Conservation (phyloP, 1,140 invertebrate genomes). For the Aphaenogaster rudis region DNA sequence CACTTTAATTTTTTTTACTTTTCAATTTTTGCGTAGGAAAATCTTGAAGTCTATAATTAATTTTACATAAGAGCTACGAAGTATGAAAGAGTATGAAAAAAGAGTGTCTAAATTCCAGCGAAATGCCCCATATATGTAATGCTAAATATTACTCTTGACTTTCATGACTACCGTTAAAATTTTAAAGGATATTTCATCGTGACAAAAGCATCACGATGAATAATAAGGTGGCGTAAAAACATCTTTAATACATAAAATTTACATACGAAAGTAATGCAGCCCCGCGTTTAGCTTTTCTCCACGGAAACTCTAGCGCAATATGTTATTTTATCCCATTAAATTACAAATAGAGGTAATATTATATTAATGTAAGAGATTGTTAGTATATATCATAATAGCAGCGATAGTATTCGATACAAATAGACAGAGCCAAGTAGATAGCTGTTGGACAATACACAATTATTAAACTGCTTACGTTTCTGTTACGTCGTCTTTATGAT, state of each 20-base stretch:
- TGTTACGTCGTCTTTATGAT: neutral
- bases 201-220: slow-evolving; percentile 53
- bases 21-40: slow-evolving; percentile 40
- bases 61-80: slow-evolving; percentile 36
- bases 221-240: slow-evolving; percentile 59
- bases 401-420: slow-evolving; percentile 68
- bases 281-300: slow-evolving; percentile 18
- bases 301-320: slow-evolving; percentile 50
- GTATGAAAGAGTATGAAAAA: slow-evolving; percentile 50
- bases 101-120: slow-evolving; percentile 44
- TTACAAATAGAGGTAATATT: slow-evolving; percentile 75
- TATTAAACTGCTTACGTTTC: slow-evolving; percentile 48
- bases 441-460: slow-evolving; percentile 43
- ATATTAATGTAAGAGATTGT: slow-evolving; percentile 73
- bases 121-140: slow-evolving; percentile 39
- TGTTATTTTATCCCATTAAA: slow-evolving; percentile 70
- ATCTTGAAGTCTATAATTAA: slow-evolving; percentile 33
- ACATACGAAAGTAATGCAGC: slow-evolving; percentile 65
- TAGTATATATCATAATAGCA: slow-evolving; percentile 66
- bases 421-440: slow-evolving; percentile 68
- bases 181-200: slow-evolving; percentile 49
- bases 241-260: slow-evolving; percentile 57
- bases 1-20: slow-evolving; percentile 44
- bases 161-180: slow-evolving; percentile 49
- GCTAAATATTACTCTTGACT: slow-evolving; percentile 58